Percentiles rank a stretch among this genome's conserved stretches.
Evolutionary conservation across 1,140 invertebrate genomes (phyloP).

Genomic region (Achatina immaculata): DNA sequence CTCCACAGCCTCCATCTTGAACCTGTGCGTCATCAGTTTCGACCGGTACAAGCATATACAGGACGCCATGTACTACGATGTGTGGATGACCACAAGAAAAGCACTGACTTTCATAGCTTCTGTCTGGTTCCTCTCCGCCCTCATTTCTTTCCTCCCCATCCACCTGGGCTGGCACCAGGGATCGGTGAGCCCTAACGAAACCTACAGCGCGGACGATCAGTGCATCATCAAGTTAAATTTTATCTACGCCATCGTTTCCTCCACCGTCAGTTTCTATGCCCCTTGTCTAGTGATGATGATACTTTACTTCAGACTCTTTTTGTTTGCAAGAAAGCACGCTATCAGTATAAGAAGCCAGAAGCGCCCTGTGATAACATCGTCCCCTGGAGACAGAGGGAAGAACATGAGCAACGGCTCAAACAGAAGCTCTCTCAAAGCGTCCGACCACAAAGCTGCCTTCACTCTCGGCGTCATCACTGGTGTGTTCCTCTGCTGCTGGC

Average conservation of each 20-base stretch:
- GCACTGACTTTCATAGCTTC: constrained; percentile 90
- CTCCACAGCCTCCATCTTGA: constrained; percentile 97
- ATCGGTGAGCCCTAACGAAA: neutral
- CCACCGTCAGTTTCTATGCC: constrained; percentile 96
- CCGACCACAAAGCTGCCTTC: constrained; percentile 96
- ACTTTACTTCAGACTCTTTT: constrained; percentile 89
- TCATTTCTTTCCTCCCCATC: constrained; percentile 97
- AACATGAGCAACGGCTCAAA: neutral
- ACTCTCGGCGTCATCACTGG: constrained; percentile 93
- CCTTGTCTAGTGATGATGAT: constrained; percentile 94
- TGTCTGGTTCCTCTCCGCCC: constrained; percentile 93
- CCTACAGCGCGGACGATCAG: constrained; percentile 62
- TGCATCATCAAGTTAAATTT: constrained; percentile 77
- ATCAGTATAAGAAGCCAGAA: constrained; percentile 83
- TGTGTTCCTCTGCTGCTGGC: constrained; percentile 94
- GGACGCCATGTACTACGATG: constrained; percentile 95
- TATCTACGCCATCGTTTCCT: constrained; percentile 95
- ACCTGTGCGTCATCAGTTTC: constrained; percentile 96
- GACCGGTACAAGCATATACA: constrained; percentile 99
- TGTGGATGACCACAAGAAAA: constrained; percentile 87
- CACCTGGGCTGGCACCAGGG: constrained; percentile 86
- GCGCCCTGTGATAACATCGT: constrained; percentile 40
- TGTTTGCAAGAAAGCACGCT: constrained; percentile 97
- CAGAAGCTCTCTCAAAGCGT: constrained; percentile 70
- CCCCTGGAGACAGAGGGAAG: neutral